Base-by-base conservation (phyloP, 1,140 invertebrate genomes). In the Tigriopus japonicus region DNA sequence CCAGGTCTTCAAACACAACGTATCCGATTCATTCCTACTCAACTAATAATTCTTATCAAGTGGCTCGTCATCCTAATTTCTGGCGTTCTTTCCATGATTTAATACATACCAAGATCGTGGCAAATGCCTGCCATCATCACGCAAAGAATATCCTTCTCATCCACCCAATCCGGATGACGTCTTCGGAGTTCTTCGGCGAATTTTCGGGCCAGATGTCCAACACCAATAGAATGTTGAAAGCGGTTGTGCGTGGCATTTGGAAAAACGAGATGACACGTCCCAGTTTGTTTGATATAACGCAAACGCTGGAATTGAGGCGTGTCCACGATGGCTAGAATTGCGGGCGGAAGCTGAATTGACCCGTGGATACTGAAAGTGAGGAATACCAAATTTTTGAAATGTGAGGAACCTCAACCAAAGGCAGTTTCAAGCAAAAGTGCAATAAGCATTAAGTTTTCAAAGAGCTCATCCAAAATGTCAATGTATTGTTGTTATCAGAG, bases 141-240 rank as follows among this genome's bases (percentile, higher is more conserved):
- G 68, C 76, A 80, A 5, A 77, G 58, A 35, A 73, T 64, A 64
- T 79, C 77, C 43, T 63, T 62, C 2, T 68, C 65, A 6, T 64
- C 68, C 35, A 79, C 56, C 19, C 77, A 62, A 63, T 76, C 72
- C 14, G 74, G 74, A 62, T 77, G 75, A 19, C 68, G 65, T 9
- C 65, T 28, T 24, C 65, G 59, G 7, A 78, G 56, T 10, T 65
- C 65, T 21, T 63, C 62, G 5, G 70, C 65, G 41, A 77, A 67
- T 62, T 69, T 58, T 19, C 71, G 70, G 43, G 75, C 75, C 21
- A 77, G 63, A 65, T 75, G 66, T 58, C 70, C 70, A 13, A 74
- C 73, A 78, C 80, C 80, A 51, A 82, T 65, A 42, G 69, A 74
- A 67, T 82, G 81, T 66, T 79, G 78, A 71, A 81, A 82, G 61